A percentile compares a stretch with the other conserved stretches of the same genome.
Evolutionary conservation across 2,888 invertebrate genomes (phyloP).

Genomic region (Machimus rusticus): DNA sequence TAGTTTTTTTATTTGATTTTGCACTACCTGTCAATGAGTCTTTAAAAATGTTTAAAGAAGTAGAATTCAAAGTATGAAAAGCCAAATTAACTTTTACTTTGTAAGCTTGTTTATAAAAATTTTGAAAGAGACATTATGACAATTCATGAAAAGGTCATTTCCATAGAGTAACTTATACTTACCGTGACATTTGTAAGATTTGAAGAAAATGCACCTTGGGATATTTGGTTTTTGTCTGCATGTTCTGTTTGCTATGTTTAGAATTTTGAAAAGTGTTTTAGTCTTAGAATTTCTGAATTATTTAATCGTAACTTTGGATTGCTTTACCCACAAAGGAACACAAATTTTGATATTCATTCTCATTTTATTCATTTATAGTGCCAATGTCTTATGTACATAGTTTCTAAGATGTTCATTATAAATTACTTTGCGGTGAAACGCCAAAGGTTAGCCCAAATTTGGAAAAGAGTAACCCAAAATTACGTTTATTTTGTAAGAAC

Average conservation of each 20-base stretch:
- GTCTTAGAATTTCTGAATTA: background rate
- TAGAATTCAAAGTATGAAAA: background rate
- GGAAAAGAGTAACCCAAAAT: background rate
- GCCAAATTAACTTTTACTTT: background rate
- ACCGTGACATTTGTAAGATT: background rate
- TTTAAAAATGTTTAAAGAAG: background rate
- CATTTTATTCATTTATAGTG: background rate
- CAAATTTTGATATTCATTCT: background rate
- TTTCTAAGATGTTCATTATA: background rate
- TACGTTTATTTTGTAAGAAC: background rate
- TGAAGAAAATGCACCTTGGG: background rate
- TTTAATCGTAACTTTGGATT: background rate
- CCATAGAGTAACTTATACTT: background rate
- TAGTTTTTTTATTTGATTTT: too few species aligned
- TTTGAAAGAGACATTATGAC: background rate
- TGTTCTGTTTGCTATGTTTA: background rate
- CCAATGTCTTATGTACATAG: too few species aligned
- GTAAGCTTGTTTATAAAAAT: background rate
- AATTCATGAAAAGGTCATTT: background rate
- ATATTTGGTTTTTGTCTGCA: background rate
- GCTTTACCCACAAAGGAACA: background rate
- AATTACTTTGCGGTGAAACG: background rate
- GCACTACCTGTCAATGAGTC: too few species aligned
- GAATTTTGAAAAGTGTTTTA: background rate
- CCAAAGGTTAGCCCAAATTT: background rate